Percentiles rank a stretch among this genome's conserved stretches.
Evolutionary conservation across 1,140 invertebrate genomes (phyloP).

Genomic region (Drosophila sp.): DNA sequence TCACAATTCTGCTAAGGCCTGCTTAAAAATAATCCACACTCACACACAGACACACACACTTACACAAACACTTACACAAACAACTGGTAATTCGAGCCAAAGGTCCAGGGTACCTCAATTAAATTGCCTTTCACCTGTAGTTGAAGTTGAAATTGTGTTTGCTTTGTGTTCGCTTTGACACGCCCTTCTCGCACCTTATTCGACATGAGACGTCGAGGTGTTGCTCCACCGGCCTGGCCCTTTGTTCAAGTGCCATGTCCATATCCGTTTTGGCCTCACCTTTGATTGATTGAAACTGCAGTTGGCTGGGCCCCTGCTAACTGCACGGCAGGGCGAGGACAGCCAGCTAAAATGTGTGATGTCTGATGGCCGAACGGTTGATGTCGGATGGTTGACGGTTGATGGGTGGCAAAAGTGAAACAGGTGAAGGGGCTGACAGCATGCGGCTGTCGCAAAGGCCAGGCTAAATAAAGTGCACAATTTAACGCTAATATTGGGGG

Average conservation of each 20-base stretch:
- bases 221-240: conserved; percentile 43
- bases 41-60: neutral
- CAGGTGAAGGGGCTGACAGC: neutral
- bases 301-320: conserved; percentile 42
- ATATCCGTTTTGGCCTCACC: conserved; percentile 54
- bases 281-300: conserved; percentile 75
- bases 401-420: neutral
- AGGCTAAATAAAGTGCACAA: conserved; percentile 37
- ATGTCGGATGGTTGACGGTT: too few species aligned
- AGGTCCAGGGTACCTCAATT: conserved; percentile 52
- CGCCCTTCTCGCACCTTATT: conserved; percentile 44
- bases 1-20: conserved; percentile 35
- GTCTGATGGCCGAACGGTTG: too few species aligned
- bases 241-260: conserved; percentile 68
- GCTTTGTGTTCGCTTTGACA: conserved; percentile 24
- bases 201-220: conserved; percentile 45
- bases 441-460: neutral
- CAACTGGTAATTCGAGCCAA: conserved; percentile 45
- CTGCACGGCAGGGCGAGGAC: conserved; percentile 39
- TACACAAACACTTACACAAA: neutral
- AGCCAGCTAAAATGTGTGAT: conserved; percentile 20
- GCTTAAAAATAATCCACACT: conserved; percentile 8
- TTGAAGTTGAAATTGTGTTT: conserved; percentile 39
- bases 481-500: conserved; percentile 51
- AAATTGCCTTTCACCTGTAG: conserved; percentile 52